Base-by-base conservation (phyloP, 2,113 vertebrate genomes). In the Nothocercus nigrocapillus region DNA sequence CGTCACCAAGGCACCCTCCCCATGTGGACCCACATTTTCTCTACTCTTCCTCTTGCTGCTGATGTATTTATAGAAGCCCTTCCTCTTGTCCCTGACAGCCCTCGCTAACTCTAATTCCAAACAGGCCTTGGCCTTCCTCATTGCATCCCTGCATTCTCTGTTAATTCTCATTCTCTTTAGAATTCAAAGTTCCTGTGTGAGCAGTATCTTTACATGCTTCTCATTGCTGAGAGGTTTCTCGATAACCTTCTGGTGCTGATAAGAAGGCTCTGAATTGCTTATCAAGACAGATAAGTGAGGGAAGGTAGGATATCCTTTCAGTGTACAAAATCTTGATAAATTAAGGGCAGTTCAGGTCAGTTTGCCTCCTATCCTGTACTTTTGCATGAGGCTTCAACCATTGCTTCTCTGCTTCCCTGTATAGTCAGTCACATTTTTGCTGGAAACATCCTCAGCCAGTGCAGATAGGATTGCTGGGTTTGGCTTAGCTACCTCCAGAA, bases 401-500 rank as follows among this genome's bases (percentile, higher is more conserved):
- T 62, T 3, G 0, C 10, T 77, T 53, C 76, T 70, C 25, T 81
- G 14, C 30, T 85, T 18, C 54, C 4, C 49, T 1, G 1, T n/a
- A 27, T 9, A 47, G 25, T 30, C 62, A 25, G 68, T 74, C 0
- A 0, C 47, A 12, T n/a, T 82, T 94, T 90, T 58, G 16, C 51
- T 84, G 80, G 42, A 64, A 77, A 38, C 5, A 28, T 53, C 32
- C 32, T 82, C 74, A 70, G n/a, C 75, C 82, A 89, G 78, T 80
- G 81, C 75, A 93, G 79, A 85, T 85, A 79, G 67, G 12, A 76
- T 51, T 85, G 59, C 75, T 85, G 63, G 74, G 75, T 90, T 89
- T 83, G 82, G 68, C 76, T 93, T 21, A 83, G 32, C 32, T 91
- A 19, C 9, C 32, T 95, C 72, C 93, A 94, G 79, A 95, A 95